phyloP scores from a whole-genome alignment of 1,140 invertebrate species.

The Anoplolepis gracilipes region DNA sequence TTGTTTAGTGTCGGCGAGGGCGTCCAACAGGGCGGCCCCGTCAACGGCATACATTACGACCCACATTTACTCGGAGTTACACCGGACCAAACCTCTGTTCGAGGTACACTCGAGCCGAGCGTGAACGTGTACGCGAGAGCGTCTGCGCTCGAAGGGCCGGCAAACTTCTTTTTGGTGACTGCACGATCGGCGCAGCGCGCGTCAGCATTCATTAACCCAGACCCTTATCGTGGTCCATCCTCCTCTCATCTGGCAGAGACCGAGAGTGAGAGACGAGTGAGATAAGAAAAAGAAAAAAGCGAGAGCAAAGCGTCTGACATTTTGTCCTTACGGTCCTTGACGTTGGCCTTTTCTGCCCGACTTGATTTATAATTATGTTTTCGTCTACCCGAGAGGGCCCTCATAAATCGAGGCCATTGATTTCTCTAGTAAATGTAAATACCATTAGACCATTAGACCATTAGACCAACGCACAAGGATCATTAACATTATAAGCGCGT shows the following conservation, averaged over 20 bases:
- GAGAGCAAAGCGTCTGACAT: neutral
- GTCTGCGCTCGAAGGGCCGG: constrained; percentile 13
- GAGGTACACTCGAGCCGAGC: neutral
- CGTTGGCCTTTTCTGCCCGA: constrained; percentile 28
- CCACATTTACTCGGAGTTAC: constrained; percentile 76
- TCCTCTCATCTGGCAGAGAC: constrained; percentile 10
- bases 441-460: constrained; percentile 70
- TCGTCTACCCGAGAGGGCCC: constrained; percentile 56
- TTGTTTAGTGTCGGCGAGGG: constrained; percentile 83
- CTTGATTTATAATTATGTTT: constrained; percentile 75
- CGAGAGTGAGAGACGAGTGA: neutral
- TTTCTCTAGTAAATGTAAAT: constrained; percentile 77
- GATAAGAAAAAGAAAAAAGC: constrained; percentile 40
- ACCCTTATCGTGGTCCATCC: constrained; percentile 55
- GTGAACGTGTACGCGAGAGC: constrained; percentile 7
- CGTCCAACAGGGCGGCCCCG: constrained; percentile 81
- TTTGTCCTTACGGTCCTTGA: constrained; percentile 33
- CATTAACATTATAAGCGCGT: constrained; percentile 71
- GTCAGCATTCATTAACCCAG: constrained; percentile 71
- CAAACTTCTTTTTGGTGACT: constrained; percentile 61
- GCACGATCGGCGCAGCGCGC: constrained; percentile 61
- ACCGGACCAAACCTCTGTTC: constrained; percentile 40
- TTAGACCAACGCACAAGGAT: constrained; percentile 59
- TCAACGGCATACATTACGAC: constrained; percentile 82
- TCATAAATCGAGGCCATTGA: constrained; percentile 65